phyloP scores from a whole-genome alignment of 2,888 invertebrate species.

The Sminthurides aquaticus region DNA sequence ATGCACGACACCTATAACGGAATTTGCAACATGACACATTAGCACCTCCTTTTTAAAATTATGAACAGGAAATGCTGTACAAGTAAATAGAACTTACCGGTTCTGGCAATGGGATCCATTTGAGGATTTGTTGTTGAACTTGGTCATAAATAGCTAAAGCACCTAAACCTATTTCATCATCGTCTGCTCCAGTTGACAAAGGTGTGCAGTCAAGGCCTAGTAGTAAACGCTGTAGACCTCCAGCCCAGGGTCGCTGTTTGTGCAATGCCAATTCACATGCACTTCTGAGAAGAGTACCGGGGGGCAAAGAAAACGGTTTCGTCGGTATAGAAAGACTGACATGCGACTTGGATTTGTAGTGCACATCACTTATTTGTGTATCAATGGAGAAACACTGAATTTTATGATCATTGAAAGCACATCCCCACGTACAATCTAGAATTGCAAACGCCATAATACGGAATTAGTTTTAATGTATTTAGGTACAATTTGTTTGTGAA shows the following conservation, averaged over 20 bases:
- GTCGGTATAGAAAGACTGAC: constrained; percentile 5
- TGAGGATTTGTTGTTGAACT: constrained; percentile 32
- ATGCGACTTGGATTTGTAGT: constrained; percentile 16
- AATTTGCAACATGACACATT: constrained; percentile 41
- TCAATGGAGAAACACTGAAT: constrained; percentile 38
- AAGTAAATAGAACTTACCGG: no score
- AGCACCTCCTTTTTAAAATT: neutral
- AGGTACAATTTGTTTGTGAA: neutral
- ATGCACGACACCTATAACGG: constrained; percentile 47
- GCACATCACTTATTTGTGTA: constrained; percentile 16
- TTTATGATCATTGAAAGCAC: constrained; percentile 31
- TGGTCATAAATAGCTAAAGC: constrained; percentile 41
- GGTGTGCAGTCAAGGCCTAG: constrained; percentile 27
- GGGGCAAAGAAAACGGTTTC: constrained; percentile 15
- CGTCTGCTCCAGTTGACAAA: constrained; percentile 14
- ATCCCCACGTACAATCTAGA: constrained; percentile 41
- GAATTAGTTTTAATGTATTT: no score
- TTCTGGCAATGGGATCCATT: constrained; percentile 38
- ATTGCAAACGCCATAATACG: constrained; percentile 10
- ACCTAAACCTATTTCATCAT: constrained; percentile 25
- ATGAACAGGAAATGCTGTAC: neutral
- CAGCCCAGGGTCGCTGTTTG: constrained; percentile 23
- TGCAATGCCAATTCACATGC: constrained; percentile 33
- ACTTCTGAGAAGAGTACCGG: constrained; percentile 26
- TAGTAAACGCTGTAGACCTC: constrained; percentile 26